Evolutionary conservation across 2,113 vertebrate genomes (phyloP).

Genomic region (Chunga burmeisteri): DNA sequence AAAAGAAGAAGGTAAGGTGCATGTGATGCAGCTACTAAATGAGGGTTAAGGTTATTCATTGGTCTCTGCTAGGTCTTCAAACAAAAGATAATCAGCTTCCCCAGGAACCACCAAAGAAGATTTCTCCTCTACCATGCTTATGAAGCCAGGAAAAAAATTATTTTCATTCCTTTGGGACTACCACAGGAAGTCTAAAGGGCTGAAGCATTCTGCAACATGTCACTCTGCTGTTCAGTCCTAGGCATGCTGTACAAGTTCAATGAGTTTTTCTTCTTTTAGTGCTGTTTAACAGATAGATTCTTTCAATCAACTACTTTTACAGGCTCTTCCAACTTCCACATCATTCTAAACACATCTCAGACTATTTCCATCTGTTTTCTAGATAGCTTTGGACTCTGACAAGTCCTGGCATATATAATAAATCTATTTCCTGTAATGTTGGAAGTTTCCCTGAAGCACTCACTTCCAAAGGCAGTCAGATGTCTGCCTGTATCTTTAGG

Average conservation of each 20-base stretch:
- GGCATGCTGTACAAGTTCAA: not conserved
- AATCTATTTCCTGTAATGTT: not conserved
- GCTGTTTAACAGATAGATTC: not conserved
- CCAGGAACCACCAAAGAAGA: not conserved
- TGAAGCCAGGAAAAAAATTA: not conserved
- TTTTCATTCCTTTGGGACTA: not conserved
- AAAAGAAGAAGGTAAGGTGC: not conserved
- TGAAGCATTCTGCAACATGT: not conserved
- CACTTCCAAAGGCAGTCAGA: not conserved
- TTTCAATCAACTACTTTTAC: not conserved
- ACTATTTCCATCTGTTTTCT: not conserved
- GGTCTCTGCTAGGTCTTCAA: not conserved
- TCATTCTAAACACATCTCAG: not conserved
- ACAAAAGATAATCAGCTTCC: not conserved
- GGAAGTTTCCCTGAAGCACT: not conserved
- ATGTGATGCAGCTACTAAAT: not conserved
- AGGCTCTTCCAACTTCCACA: not conserved
- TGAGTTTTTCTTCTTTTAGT: not conserved
- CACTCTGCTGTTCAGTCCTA: not conserved
- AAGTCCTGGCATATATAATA: not conserved
- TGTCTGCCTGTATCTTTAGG: not conserved
- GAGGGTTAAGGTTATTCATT: not conserved
- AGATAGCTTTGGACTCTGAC: not conserved
- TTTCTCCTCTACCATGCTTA: not conserved
- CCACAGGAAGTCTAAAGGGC: not conserved